Evolutionary conservation across 2,797 vertebrate species (phyloP).

Genomic region (Lacerta bilineata): DNA sequence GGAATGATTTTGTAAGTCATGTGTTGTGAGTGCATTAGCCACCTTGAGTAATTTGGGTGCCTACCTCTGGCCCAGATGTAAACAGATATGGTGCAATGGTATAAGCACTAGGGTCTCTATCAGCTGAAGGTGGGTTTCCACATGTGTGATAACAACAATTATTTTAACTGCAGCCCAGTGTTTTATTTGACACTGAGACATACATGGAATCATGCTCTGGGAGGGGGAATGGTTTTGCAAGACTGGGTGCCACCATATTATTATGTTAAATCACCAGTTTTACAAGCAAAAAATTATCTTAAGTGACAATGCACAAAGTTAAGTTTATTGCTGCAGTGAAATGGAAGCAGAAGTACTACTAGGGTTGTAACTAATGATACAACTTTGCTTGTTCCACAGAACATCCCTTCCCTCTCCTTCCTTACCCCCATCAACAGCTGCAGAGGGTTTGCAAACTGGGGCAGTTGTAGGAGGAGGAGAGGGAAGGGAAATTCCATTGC

Average conservation of each 20-base stretch:
- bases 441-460: no score
- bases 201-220: background rate
- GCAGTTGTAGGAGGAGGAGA: no score
- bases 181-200: background rate
- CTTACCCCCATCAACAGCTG: no score
- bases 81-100: background rate
- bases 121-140: background rate
- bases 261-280: background rate
- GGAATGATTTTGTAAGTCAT: constrained; percentile 50
- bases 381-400: no score
- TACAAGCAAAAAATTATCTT: background rate
- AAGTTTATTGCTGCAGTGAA: background rate
- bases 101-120: background rate
- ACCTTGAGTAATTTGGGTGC: background rate
- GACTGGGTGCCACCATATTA: background rate
- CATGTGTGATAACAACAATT: background rate
- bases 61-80: background rate
- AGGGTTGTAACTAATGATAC: no score
- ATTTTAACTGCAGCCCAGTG: background rate
- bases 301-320: background rate
- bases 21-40: background rate
- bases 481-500: no score
- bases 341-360: background rate
- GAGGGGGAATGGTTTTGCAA: background rate
- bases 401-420: no score